These are phyloP conservation scores for Esperia sulphurella DNA, from an alignment of 2,888 invertebrate genomes.

Conservation along the genomic window DNA sequence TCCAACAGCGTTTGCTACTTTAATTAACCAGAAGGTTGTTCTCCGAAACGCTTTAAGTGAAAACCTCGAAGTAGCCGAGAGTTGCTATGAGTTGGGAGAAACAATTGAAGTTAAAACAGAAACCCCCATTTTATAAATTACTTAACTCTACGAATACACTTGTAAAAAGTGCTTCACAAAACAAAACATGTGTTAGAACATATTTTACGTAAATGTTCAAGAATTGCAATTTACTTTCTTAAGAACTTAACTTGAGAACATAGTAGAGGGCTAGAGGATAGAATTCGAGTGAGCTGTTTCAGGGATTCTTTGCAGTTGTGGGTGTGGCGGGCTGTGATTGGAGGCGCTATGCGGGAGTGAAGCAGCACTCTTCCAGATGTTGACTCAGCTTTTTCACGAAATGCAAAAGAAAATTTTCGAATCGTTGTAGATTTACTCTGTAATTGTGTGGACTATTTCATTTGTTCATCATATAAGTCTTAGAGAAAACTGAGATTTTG, in stretches of 20 bases:
- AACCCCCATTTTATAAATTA: not conserved
- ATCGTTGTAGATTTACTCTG: constrained; percentile 6
- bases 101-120: constrained; percentile 19
- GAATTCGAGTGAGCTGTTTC: constrained; percentile 21
- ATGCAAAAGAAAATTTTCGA: constrained; percentile 17
- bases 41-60: constrained; percentile 34
- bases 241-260: constrained; percentile 6
- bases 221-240: constrained; percentile 7
- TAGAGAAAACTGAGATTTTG: too few relatives aligned
- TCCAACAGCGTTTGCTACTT: constrained; percentile 42
- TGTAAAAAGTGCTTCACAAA: too few relatives aligned
- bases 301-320: constrained; percentile 34
- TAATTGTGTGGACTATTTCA: not conserved
- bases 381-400: constrained; percentile 14
- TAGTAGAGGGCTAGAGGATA: constrained; percentile 11
- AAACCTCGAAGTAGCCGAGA: constrained; percentile 32
- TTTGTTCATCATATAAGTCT: too few relatives aligned
- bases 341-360: constrained; percentile 27
- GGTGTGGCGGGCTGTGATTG: constrained; percentile 33
- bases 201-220: constrained; percentile 1
- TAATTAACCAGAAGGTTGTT: constrained; percentile 49
- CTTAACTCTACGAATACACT: too few relatives aligned
- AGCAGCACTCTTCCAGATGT: constrained; percentile 26
- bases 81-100: constrained; percentile 33
- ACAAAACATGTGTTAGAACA: not conserved